A percentile compares a stretch with the other conserved stretches of the same genome.
phyloP scores from a whole-genome alignment of 2,797 vertebrate species.

The Mormyrus hasselquistii region DNA sequence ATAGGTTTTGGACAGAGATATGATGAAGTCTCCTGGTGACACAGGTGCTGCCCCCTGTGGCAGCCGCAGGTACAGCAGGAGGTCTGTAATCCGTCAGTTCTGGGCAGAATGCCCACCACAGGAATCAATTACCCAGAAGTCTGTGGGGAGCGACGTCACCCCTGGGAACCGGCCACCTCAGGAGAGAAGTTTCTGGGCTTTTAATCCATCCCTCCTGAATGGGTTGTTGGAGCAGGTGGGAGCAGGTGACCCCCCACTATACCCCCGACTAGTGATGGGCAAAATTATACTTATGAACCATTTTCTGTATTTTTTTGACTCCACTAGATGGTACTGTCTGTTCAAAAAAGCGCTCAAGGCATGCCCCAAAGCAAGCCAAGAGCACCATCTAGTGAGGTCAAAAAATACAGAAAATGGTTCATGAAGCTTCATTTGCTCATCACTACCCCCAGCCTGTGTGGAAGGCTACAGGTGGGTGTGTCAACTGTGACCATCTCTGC shows the following conservation, averaged over 20 bases:
- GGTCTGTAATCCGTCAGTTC: neutral
- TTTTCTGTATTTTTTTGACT: too few species aligned
- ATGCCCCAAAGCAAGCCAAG: too few species aligned
- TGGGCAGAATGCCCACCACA: slow-evolving; percentile 2
- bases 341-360: too few species aligned
- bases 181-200: neutral
- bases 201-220: neutral
- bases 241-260: neutral
- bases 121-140: slow-evolving; percentile 8
- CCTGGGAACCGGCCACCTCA: neutral
- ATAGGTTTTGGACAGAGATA: slow-evolving; percentile 1
- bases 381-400: too few species aligned
- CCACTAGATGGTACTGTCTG: too few species aligned
- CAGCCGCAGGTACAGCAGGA: neutral
- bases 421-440: too few species aligned
- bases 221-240: neutral
- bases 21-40: neutral
- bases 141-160: neutral
- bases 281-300: too few species aligned
- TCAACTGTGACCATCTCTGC: neutral
- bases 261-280: too few species aligned
- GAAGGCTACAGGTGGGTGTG: slow-evolving; percentile 5
- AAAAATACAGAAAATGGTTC: too few species aligned
- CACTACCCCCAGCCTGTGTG: neutral
- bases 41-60: slow-evolving; percentile 1